Base-by-base conservation (phyloP, 2,797 vertebrate species). In the Sebastes melanostomus region DNA sequence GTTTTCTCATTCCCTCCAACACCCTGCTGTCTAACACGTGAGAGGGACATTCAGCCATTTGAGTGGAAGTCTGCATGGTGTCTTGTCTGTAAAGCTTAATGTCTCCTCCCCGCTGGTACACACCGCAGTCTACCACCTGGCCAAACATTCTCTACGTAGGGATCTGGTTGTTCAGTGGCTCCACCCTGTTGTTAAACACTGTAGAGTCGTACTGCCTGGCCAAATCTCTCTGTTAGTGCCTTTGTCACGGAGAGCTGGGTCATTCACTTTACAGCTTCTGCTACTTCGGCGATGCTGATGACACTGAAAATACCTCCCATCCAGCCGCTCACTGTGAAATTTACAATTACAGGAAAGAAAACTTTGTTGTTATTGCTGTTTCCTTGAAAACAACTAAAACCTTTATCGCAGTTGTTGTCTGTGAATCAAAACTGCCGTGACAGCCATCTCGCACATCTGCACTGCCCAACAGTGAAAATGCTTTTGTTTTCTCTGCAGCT, bases 71-170 rank as follows among this genome's bases (percentile, higher is more conserved):
- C 87, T 73, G 85, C 82, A 66, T 89, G 92, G 81, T 55, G 77
- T 88, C 86, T 86, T 87, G 81, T 89, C 81, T 88, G 63, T 79
- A 74, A 87, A 84, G 83, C 86, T 88, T 89, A 92, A 91, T 90
- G 82, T 87, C 82, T 80, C 81, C 34, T 83, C 71, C 90, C 86
- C 54, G 90, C 89, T 88, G 92, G 74, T 56, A 85, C 42, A 71
- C 84, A 69, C 88, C 82, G 56, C 84, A 89, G 80, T 90, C 83
- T 55, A 86, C 81, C 85, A 93, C 94, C 90, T 93, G 91, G 84
- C 78, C 86, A 86, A 89, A 86, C 82, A 85, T 81, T 87, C 24
- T 42, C 80, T 62, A 58, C 20, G 22, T 20, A 65, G 74, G 50
- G 36, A 54, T 80, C 65, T 75, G 84, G 69, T 78, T 90, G 70